Percentiles rank a stretch among this genome's conserved stretches.
Conservation (phyloP, 1,140 invertebrate species). For the Drosophila sturtevanti region DNA sequence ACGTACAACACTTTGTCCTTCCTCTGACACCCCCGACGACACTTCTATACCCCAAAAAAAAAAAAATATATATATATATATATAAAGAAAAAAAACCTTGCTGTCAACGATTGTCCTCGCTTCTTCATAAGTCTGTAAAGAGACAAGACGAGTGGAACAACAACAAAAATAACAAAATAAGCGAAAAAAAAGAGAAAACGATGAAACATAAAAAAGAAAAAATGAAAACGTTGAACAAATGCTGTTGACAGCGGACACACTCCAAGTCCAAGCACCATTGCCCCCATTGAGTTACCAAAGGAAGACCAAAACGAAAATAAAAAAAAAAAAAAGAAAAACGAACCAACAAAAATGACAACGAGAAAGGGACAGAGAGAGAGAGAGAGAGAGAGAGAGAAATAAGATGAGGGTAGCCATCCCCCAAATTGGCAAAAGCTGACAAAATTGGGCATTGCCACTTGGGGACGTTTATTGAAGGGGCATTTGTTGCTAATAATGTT, state of each 20-base stretch:
- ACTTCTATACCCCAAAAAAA: background rate
- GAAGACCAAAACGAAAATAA: background rate
- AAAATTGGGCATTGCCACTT: slow-evolving; percentile 50
- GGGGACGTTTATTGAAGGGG: slow-evolving; percentile 43
- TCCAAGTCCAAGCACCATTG: slow-evolving; percentile 38
- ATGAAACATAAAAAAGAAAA: background rate
- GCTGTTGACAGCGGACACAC: slow-evolving; percentile 73
- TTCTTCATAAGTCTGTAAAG: slow-evolving; percentile 67
- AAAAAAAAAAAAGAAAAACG: slow-evolving; percentile 20
- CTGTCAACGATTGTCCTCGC: slow-evolving; percentile 56
- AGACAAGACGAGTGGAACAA: background rate
- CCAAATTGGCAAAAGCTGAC: slow-evolving; percentile 67
- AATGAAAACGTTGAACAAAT: slow-evolving; percentile 69
- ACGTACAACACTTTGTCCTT: slow-evolving; percentile 64
- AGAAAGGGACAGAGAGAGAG: too few relatives aligned
- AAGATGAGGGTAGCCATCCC: slow-evolving; percentile 57
- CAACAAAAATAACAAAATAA: background rate
- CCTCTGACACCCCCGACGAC: too few relatives aligned
- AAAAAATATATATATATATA: background rate
- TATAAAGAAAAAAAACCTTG: slow-evolving; percentile 34
- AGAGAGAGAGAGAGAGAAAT: slow-evolving; percentile 3
- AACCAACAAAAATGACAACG: too few relatives aligned
- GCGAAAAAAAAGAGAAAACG: background rate
- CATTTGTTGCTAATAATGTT: slow-evolving; percentile 78
- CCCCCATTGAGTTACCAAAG: slow-evolving; percentile 42